Conservation (phyloP, 2,888 invertebrate species). For the Alloplasta piceator region DNA sequence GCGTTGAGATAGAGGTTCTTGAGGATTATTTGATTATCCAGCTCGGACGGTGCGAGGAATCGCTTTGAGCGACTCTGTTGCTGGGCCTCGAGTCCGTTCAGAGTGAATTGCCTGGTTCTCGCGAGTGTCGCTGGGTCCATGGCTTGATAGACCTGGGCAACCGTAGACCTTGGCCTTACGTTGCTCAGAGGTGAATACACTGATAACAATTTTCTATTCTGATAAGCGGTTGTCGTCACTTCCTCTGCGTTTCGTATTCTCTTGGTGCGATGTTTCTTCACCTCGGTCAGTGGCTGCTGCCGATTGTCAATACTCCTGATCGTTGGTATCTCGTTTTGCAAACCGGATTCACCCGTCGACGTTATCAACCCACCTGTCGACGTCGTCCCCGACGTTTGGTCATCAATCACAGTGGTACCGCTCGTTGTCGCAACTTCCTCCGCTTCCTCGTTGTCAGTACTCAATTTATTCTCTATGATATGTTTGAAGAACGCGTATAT, state of each 20-base stretch:
- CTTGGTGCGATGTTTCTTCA: conserved; percentile 80
- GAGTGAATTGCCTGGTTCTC: conserved; percentile 71
- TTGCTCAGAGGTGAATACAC: conserved; percentile 72
- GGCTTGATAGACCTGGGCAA: conserved; percentile 53
- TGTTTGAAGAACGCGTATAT: conserved; percentile 83
- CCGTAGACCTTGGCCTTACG: conserved; percentile 55
- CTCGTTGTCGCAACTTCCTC: conserved; percentile 52
- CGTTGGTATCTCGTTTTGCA: conserved; percentile 80
- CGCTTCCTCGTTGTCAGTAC: conserved; percentile 60
- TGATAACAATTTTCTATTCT: conserved; percentile 75
- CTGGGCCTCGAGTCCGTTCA: conserved; percentile 75
- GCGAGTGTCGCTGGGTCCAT: conserved; percentile 54
- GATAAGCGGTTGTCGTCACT: conserved; percentile 63
- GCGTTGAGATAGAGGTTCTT: conserved; percentile 81
- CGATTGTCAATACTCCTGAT: conserved; percentile 67
- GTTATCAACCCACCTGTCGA: conserved; percentile 58
- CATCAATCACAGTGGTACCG: conserved; percentile 50
- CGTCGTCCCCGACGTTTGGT: conserved; percentile 55
- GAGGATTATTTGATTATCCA: conserved; percentile 81
- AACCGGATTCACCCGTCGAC: conserved; percentile 64
- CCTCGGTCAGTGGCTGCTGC: conserved; percentile 66
- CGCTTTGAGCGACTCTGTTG: conserved; percentile 80
- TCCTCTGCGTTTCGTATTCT: conserved; percentile 78
- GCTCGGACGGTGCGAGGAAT: conserved; percentile 76
- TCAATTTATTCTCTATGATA: conserved; percentile 82